Percentiles rank a stretch among this genome's conserved stretches.
Evolutionary conservation across 2,113 vertebrate genomes (phyloP).

Genomic region (Tragelaphus buxtoni): DNA sequence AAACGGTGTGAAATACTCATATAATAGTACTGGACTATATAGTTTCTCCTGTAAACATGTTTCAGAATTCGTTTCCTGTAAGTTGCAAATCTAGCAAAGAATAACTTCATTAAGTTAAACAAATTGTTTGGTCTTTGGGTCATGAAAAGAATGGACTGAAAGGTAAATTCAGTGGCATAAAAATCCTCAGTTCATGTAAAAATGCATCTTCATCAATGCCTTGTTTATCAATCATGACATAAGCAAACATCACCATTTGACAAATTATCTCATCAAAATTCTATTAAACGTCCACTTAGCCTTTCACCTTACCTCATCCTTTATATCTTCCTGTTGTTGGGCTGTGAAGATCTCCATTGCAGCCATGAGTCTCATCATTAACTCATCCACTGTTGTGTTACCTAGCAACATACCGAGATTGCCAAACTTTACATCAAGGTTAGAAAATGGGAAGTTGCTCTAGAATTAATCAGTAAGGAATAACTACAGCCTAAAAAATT

Average conservation of each 20-base stretch:
- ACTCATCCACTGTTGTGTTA: constrained; percentile 98
- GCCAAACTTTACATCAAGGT: constrained; percentile 67
- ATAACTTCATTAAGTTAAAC: constrained; percentile 16
- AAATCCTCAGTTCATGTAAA: not conserved
- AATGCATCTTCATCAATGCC: not conserved
- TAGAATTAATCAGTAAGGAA: constrained; percentile 73
- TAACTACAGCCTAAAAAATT: constrained; percentile 36
- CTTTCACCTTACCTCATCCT: constrained; percentile 91
- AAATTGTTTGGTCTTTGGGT: not conserved
- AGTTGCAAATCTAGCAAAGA: not conserved
- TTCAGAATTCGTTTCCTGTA: not conserved
- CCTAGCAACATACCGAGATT: constrained; percentile 84
- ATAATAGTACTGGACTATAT: not conserved
- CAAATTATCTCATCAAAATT: constrained; percentile 44
- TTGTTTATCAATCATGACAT: not conserved
- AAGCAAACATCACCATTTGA: not conserved
- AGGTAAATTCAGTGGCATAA: not conserved
- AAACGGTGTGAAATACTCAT: not conserved
- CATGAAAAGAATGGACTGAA: constrained; percentile 22
- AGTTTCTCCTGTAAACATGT: not conserved
- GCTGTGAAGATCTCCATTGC: constrained; percentile 99
- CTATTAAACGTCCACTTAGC: constrained; percentile 35
- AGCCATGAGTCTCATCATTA: constrained; percentile 99
- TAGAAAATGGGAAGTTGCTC: constrained; percentile 68
- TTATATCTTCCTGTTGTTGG: constrained; percentile 98